Evolutionary conservation across 2,888 invertebrate species (phyloP).

Genomic region (Acanthococcus lagerstroemiae): DNA sequence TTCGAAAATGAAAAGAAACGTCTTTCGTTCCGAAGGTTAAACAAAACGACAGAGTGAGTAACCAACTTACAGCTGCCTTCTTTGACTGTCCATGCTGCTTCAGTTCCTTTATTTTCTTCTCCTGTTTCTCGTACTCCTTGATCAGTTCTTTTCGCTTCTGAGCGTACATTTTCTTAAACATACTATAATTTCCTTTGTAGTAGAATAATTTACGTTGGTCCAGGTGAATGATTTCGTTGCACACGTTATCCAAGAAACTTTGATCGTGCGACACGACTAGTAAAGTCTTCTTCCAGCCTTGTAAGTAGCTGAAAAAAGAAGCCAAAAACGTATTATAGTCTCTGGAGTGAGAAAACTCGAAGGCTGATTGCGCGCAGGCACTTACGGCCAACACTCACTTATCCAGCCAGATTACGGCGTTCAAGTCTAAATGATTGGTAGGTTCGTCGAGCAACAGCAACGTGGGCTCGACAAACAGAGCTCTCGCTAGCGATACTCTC

Average conservation of each 20-base stretch:
- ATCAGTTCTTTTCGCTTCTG: slow-evolving; percentile 91
- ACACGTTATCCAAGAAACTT: slow-evolving; percentile 98
- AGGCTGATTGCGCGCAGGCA: not conserved
- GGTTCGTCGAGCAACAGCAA: slow-evolving; percentile 56
- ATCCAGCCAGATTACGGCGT: slow-evolving; percentile 99
- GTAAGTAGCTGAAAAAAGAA: slow-evolving; percentile 63
- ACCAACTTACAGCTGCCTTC: slow-evolving; percentile 64
- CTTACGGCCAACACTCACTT: slow-evolving; percentile 72
- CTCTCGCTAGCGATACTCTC: slow-evolving; percentile 56
- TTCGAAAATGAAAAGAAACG: too few relatives aligned
- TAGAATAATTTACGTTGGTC: slow-evolving; percentile 89
- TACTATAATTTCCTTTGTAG: slow-evolving; percentile 95
- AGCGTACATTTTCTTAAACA: slow-evolving; percentile 97
- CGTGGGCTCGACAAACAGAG: slow-evolving; percentile 58
- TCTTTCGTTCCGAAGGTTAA: not conserved
- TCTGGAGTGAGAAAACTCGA: not conserved
- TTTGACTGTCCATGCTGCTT: slow-evolving; percentile 92
- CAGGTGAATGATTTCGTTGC: slow-evolving; percentile 96
- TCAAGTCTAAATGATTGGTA: slow-evolving; percentile 60
- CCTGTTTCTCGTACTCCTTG: slow-evolving; percentile 97
- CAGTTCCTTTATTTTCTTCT: slow-evolving; percentile 86
- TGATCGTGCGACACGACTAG: slow-evolving; percentile 99
- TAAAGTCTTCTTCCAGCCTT: slow-evolving; percentile 97
- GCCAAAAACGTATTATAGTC: slow-evolving; percentile 1
- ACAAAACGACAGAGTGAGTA: not conserved